Base-by-base conservation (phyloP, 2,888 invertebrate species). In the Arrhopalites spinosus region DNA sequence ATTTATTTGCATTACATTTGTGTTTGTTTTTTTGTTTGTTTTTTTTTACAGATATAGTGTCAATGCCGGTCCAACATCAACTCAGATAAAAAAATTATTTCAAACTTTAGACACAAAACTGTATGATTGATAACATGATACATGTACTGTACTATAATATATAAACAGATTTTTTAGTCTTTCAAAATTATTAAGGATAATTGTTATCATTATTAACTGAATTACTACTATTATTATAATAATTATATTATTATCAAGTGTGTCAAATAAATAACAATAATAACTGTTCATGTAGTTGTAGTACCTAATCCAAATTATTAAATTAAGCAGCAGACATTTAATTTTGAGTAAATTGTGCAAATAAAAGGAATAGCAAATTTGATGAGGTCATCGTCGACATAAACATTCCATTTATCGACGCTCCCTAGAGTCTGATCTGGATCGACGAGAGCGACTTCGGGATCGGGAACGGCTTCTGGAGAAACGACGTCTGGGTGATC, bases 381-480 rank as follows among this genome's bases (percentile, higher is more conserved):
- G 59, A 29, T 72, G 72, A 72, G 45, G 72, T 72, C 72, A 61
- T 61, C 63, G 71, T 36, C 59, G n/a, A 45, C 45, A 15, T 45
- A 7, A 45, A 11, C 15, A 45, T 50, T 50, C 20, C 20, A n/a
- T 43, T 80, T 78, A 81, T 63, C 82, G 82, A 68, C 81, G 78
- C 59, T 81, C 82, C 27, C 81, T 74, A 36, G 82, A 82, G 66
- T 80, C 82, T 70, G 59, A 27, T 70, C 69, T 70, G 78, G 81
- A 45, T 45, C 66, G 47, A 8, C 75, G 75, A 70, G 61, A 81
- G 1, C 80, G 79, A 66, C 79, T 80, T 23, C 81, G 78, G 68
- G 82, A 82, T 30, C 80, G 80, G 45, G 81, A 81, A 59, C 80
- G 77, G 71, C 82, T 82, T 75, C 82, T 76, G 29, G 82, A 82